Evolutionary conservation across 2,888 invertebrate species (phyloP), one percentile per base, ranked within the genome.

Genomic region (Pristionchus fissidentatus): DNA sequence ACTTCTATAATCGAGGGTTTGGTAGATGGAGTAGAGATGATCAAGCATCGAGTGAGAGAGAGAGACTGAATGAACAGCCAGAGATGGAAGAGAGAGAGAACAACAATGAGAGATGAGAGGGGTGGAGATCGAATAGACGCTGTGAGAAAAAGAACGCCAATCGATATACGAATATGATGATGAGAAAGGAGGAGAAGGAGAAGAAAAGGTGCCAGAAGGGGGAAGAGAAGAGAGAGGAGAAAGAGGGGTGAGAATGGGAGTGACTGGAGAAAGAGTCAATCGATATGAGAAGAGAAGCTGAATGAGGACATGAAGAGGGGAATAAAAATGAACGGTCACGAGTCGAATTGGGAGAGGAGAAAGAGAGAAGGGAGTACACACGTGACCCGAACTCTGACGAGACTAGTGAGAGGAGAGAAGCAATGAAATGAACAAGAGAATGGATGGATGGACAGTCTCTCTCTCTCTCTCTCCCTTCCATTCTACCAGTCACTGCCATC

Each of bases 91-190:
- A 35, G 35, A 75, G 26, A 29, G 75, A 5, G 46, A 49, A 75
- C 38, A 46, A 75, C 29, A 46, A 75, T 26, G 26, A 75, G 29
- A 3, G 43, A n/a, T 46, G 75, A 43, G 73, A 73, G 73, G 29
- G 49, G 29, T 15, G 26, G 32, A 62, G 62, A 62, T 15, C 35
- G 62, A 62, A 35, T 62, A 62, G 35, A 32, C 62, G 7, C 29
- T 29, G 52, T 90, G 86, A 41, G 84, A 41, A 35, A 19, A 46
- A 32, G 29, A 80, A 43, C n/a, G 60, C 41, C 38, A 57, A 49
- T 66, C 66, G 35, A 78, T 38, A 60, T 22, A 41, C 32, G 38
- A 66, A 22, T 35, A 38, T 38, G 66, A 32, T 38, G 38, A 66
- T 66, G 46, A 41, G n/a, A 38, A 29, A 1, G 60, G 35, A 35